Percentiles rank a stretch among this genome's conserved stretches.
Evolutionary conservation across 1,140 invertebrate genomes (phyloP).

Genomic region (Phthorimaea operculella): DNA sequence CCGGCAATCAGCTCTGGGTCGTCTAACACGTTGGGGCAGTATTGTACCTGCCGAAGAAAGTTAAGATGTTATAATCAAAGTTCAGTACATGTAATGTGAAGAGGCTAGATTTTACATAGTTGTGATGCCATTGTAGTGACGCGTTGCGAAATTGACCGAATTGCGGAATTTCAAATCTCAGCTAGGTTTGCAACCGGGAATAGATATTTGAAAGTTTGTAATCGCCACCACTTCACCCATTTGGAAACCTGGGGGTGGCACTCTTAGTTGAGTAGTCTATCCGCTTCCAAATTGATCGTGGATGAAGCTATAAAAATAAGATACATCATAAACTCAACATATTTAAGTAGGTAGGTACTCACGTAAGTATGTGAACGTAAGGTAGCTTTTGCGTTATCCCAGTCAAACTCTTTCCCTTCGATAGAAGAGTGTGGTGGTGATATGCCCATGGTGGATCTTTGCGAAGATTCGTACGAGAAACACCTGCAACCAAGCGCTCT

Average conservation of each 20-base stretch:
- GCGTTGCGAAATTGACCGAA: neutral
- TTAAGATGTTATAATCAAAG: neutral
- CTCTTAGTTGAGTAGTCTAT: too few relatives aligned
- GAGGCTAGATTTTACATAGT: neutral
- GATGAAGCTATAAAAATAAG: too few relatives aligned
- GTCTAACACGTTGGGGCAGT: constrained; percentile 91
- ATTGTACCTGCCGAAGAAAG: constrained; percentile 65
- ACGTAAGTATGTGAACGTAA: constrained; percentile 57
- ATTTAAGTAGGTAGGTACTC: constrained; percentile 18
- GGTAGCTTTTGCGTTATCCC: constrained; percentile 57
- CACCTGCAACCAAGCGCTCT: constrained; percentile 69
- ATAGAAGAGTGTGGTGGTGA: constrained; percentile 72
- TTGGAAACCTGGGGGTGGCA: too few relatives aligned
- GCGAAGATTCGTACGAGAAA: constrained; percentile 79
- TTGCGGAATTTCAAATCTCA: neutral
- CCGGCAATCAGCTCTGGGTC: constrained; percentile 96
- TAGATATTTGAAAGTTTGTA: too few relatives aligned
- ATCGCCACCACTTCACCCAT: too few relatives aligned
- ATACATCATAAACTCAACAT: too few relatives aligned
- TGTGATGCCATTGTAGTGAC: neutral
- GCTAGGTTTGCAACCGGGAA: too few relatives aligned
- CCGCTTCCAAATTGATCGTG: too few relatives aligned
- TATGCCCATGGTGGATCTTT: constrained; percentile 69
- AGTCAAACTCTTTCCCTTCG: constrained; percentile 69
- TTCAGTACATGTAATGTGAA: too few relatives aligned